Evolutionary conservation across 2,113 vertebrate species (phyloP).

Genomic region (Eonycteris spelaea): DNA sequence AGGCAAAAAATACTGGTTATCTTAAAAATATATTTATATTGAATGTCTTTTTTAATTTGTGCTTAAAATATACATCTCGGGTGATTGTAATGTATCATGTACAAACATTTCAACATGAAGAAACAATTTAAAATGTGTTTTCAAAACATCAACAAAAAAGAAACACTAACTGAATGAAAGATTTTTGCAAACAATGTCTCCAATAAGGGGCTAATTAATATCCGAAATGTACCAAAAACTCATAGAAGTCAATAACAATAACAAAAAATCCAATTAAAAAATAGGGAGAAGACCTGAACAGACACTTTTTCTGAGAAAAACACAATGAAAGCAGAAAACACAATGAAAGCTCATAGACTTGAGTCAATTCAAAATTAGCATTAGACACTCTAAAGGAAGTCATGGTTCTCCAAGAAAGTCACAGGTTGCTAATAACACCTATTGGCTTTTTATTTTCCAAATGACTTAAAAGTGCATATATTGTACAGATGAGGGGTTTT

Average conservation of each 20-base stretch:
- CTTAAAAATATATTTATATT: not conserved
- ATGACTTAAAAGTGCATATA: conserved; percentile 42
- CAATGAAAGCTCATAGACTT: not conserved
- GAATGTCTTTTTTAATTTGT: not conserved
- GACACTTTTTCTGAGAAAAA: too few relatives aligned
- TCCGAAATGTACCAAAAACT: too few relatives aligned
- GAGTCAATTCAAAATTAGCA: conserved; percentile 70
- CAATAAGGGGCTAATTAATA: too few relatives aligned
- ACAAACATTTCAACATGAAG: not conserved
- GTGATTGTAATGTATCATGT: not conserved
- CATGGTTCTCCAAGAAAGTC: conserved; percentile 44
- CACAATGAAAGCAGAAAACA: not conserved
- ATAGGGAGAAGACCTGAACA: too few relatives aligned
- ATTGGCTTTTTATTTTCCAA: conserved; percentile 42
- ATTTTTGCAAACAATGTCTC: too few relatives aligned
- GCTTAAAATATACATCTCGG: not conserved
- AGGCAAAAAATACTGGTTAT: not conserved
- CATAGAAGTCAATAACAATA: too few relatives aligned
- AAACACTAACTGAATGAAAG: too few relatives aligned
- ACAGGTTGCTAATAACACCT: conserved; percentile 57
- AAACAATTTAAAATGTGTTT: not conserved
- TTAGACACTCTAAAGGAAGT: conserved; percentile 59
- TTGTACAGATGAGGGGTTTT: not conserved
- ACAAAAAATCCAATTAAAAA: too few relatives aligned
- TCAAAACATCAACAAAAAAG: too few relatives aligned